Conservation (phyloP, 2,888 invertebrate genomes). For the Machimus rusticus region DNA sequence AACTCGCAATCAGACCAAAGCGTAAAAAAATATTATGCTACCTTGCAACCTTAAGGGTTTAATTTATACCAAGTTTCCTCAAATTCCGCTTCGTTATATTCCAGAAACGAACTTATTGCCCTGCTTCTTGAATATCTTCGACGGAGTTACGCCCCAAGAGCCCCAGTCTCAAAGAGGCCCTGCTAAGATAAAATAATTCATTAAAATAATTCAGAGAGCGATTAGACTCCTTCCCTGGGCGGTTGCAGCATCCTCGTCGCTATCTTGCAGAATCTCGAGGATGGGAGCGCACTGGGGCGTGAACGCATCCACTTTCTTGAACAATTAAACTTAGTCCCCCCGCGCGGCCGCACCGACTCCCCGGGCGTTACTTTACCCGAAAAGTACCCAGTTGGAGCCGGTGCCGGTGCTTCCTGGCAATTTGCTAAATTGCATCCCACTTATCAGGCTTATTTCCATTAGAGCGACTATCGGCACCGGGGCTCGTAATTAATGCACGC, state of each 20-base stretch:
- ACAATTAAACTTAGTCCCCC: background rate
- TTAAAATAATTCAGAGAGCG: background rate
- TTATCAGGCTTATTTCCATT: conserved; percentile 35
- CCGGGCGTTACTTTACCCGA: background rate
- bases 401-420: background rate
- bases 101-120: background rate
- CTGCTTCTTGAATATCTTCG: background rate
- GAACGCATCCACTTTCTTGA: background rate
- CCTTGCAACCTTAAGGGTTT: background rate
- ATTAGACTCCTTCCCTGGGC: background rate
- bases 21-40: too few species aligned
- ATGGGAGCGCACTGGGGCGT: background rate
- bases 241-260: background rate
- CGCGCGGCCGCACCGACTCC: background rate
- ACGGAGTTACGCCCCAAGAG: background rate
- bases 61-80: background rate
- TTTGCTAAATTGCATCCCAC: conserved; percentile 34
- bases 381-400: background rate
- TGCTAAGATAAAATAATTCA: background rate
- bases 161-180: background rate
- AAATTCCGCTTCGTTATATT: background rate
- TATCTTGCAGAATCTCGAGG: background rate
- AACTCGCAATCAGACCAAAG: too few species aligned
- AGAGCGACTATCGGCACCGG: conserved; percentile 13
- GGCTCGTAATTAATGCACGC: conserved; percentile 23